These are phyloP conservation scores for Hirundichthys speculiger DNA, from an alignment of 2,113 vertebrate species.

Conservation along the genomic window DNA sequence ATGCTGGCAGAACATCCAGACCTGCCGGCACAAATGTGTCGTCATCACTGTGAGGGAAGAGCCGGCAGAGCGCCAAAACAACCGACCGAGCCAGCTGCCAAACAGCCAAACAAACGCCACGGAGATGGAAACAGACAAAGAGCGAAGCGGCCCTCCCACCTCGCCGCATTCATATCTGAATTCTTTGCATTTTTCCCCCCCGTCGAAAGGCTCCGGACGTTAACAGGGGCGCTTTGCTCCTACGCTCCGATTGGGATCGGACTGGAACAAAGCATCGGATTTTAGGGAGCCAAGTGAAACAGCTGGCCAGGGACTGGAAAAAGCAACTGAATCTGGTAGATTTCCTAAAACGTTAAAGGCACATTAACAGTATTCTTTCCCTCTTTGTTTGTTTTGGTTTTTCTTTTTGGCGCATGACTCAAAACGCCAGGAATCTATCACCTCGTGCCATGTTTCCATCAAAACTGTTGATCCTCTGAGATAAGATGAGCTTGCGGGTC, in stretches of 20 bases:
- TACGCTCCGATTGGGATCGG: conserved; percentile 39
- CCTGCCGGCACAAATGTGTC: conserved; percentile 97
- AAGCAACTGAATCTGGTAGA: conserved; percentile 5
- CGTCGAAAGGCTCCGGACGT: conserved; percentile 40
- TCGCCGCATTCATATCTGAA: conserved; percentile 41
- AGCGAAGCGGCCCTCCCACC: conserved; percentile 22
- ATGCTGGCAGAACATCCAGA: conserved; percentile 99
- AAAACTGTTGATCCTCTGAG: not conserved
- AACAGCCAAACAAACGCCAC: conserved; percentile 61
- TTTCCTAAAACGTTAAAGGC: too few relatives aligned
- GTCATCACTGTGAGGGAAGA: conserved; percentile 93
- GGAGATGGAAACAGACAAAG: conserved; percentile 58
- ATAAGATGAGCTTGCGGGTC: conserved; percentile 5
- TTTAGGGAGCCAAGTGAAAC: conserved; percentile 47
- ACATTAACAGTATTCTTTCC: too few relatives aligned
- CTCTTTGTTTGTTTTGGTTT: too few relatives aligned
- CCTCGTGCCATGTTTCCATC: conserved; percentile 22
- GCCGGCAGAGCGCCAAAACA: conserved; percentile 84
- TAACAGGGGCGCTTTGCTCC: conserved; percentile 36
- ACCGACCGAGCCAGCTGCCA: conserved; percentile 45
- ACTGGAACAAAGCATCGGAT: conserved; percentile 40
- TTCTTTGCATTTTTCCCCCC: conserved; percentile 62
- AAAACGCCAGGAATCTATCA: conserved; percentile 16
- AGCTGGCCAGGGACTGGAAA: conserved; percentile 42
- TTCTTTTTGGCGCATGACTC: conserved; percentile 7